A percentile compares a stretch with the other conserved stretches of the same genome.
phyloP scores from a whole-genome alignment of 2,888 invertebrate genomes.

The Microctonus brassicae region DNA sequence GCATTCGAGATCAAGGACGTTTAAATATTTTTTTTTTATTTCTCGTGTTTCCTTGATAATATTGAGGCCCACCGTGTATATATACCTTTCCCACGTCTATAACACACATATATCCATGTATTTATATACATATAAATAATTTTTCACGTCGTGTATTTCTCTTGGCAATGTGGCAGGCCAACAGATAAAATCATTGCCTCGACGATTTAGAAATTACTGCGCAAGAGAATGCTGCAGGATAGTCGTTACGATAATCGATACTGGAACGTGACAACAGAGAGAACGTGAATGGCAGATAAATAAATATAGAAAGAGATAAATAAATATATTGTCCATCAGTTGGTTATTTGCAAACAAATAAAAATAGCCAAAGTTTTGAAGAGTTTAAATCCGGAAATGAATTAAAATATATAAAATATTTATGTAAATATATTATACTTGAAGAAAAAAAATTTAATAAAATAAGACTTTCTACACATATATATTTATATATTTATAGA shows the following conservation, averaged over 20 bases:
- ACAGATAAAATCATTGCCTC: conserved; percentile 44
- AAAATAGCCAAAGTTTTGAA: neutral
- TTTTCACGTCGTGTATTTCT: conserved; percentile 38
- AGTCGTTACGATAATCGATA: conserved; percentile 36
- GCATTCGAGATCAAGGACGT: conserved; percentile 46
- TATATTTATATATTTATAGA: too few species aligned
- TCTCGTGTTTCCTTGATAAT: conserved; percentile 30
- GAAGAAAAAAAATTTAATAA: too few species aligned
- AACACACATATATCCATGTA: conserved; percentile 32
- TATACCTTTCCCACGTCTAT: conserved; percentile 45
- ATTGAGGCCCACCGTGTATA: conserved; percentile 18
- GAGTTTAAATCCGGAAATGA: too few species aligned
- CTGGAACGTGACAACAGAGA: conserved; percentile 25
- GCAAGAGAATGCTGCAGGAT: conserved; percentile 41
- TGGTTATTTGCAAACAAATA: neutral
- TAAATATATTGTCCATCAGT: neutral
- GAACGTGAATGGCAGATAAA: neutral
- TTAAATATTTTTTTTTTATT: neutral
- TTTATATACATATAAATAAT: conserved; percentile 42
- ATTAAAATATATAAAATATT: too few species aligned
- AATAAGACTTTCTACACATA: neutral
- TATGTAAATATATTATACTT: too few species aligned
- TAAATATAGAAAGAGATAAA: neutral
- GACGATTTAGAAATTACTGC: conserved; percentile 47
- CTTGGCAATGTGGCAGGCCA: conserved; percentile 25